phyloP scores from a whole-genome alignment of 2,113 vertebrate genomes.

The Centropus bengalensis region DNA sequence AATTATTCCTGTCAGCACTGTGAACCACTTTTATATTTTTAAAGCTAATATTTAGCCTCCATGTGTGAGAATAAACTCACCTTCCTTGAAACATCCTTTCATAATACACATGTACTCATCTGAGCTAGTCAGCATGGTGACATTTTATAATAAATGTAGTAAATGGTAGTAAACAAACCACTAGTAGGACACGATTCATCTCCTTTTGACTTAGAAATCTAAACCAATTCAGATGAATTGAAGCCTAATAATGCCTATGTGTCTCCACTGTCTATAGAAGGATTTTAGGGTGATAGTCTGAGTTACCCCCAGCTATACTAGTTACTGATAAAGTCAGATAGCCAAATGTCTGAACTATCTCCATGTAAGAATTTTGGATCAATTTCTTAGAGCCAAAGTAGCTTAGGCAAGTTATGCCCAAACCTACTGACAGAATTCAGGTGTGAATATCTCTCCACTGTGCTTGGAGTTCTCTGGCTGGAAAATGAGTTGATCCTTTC shows the following conservation, averaged over 20 bases:
- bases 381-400: background rate
- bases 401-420: background rate
- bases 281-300: background rate
- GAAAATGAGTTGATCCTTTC: background rate
- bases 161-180: background rate
- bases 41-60: background rate
- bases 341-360: background rate
- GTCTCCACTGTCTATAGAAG: background rate
- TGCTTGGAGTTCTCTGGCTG: background rate
- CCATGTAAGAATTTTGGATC: background rate
- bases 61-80: background rate
- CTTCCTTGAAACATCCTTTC: background rate
- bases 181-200: background rate
- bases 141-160: conserved; percentile 6
- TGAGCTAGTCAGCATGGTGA: background rate
- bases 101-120: background rate
- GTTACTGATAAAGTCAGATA: background rate
- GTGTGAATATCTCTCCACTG: background rate
- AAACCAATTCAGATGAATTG: background rate
- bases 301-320: background rate
- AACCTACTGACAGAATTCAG: background rate
- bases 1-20: background rate
- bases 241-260: background rate
- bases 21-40: background rate
- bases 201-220: background rate